A percentile compares a stretch with the other conserved stretches of the same genome.
These are phyloP conservation scores for Camponotus floridanus DNA, from an alignment of 1,140 invertebrate species.

Conservation along the genomic window DNA sequence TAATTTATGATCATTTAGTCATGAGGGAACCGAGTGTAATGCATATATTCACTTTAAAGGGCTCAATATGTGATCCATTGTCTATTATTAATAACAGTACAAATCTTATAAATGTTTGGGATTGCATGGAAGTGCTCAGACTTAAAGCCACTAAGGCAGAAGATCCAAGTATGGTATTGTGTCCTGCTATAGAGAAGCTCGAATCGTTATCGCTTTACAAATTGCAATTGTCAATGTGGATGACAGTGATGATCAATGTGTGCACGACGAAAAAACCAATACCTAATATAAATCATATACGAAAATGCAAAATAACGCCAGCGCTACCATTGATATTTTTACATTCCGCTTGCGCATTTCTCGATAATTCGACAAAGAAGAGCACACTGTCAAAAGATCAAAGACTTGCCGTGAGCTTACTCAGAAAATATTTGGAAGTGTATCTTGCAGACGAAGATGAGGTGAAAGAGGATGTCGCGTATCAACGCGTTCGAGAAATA, in stretches of 20 bases:
- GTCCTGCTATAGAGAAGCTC: slow-evolving; percentile 66
- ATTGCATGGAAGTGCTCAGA: slow-evolving; percentile 82
- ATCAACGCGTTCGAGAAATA: slow-evolving; percentile 56
- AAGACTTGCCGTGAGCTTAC: slow-evolving; percentile 71
- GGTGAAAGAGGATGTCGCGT: slow-evolving; percentile 62
- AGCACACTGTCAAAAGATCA: slow-evolving; percentile 67
- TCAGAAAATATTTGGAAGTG: slow-evolving; percentile 80
- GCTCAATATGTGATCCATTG: slow-evolving; percentile 73
- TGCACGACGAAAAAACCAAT: slow-evolving; percentile 76
- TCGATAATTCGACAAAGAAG: slow-evolving; percentile 69
- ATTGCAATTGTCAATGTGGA: slow-evolving; percentile 80
- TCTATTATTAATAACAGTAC: slow-evolving; percentile 71
- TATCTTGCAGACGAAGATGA: slow-evolving; percentile 78
- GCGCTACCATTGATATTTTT: slow-evolving; percentile 80
- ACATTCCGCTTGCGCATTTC: slow-evolving; percentile 74
- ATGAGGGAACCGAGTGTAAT: slow-evolving; percentile 80
- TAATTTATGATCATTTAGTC: slow-evolving; percentile 81
- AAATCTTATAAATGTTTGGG: slow-evolving; percentile 76
- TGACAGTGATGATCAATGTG: slow-evolving; percentile 78
- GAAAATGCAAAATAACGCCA: slow-evolving; percentile 77
- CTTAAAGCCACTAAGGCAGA: slow-evolving; percentile 76
- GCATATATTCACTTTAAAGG: slow-evolving; percentile 76
- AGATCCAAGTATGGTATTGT: slow-evolving; percentile 59
- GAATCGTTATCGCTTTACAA: slow-evolving; percentile 75
- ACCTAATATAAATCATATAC: slow-evolving; percentile 60